A percentile compares a stretch with the other conserved stretches of the same genome.
These are phyloP conservation scores for Caloenas nicobarica DNA, from an alignment of 2,113 vertebrate species.

Conservation along the genomic window DNA sequence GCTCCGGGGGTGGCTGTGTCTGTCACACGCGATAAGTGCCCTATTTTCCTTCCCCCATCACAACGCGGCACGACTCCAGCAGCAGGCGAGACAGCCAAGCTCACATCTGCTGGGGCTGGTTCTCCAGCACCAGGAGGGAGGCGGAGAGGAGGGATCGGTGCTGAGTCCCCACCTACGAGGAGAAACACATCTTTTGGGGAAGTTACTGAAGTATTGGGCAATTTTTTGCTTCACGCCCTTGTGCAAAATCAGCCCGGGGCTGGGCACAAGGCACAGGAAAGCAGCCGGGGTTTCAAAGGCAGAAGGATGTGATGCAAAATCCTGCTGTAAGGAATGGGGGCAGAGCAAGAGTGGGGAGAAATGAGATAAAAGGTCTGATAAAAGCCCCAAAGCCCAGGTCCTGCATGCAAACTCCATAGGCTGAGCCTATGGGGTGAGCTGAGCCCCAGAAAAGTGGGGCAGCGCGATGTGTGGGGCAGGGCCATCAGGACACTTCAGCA, in stretches of 20 bases:
- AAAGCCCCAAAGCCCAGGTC: neutral
- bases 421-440: accelerated
- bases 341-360: neutral
- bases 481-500: no score
- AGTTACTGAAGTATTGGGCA: neutral
- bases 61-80: neutral
- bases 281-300: neutral
- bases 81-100: neutral
- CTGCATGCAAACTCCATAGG: accelerated
- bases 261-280: neutral
- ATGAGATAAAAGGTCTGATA: accelerated
- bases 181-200: neutral
- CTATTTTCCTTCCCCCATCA: neutral
- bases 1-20: neutral
- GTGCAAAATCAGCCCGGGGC: neutral
- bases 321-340: accelerated
- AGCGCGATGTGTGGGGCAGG: neutral
- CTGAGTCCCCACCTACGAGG: neutral
- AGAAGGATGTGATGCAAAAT: neutral
- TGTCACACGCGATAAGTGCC: neutral
- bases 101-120: neutral
- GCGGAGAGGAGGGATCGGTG: neutral
- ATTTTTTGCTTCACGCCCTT: neutral
- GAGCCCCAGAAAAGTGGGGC: neutral
- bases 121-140: neutral